A percentile compares a stretch with the other conserved stretches of the same genome.
Conservation (phyloP, 2,113 vertebrate species). For the Mohoua ochrocephala region DNA sequence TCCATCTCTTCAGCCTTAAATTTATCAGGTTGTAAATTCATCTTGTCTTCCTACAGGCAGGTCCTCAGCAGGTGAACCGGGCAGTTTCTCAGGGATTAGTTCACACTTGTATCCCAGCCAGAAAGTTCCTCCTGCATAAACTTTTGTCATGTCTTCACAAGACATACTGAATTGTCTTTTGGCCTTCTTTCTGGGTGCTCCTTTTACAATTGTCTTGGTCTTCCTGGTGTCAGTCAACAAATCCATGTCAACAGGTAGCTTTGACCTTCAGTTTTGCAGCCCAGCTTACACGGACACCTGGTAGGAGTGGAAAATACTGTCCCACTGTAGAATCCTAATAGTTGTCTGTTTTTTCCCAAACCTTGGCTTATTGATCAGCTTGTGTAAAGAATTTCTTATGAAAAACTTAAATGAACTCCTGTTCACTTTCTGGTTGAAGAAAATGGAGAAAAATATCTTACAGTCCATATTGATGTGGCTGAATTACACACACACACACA, state of each 20-base stretch:
- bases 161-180: rapidly evolving
- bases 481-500: background rate
- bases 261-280: background rate
- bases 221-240: background rate
- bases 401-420: background rate
- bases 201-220: background rate
- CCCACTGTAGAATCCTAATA: background rate
- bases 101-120: background rate
- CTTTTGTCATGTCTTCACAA: background rate
- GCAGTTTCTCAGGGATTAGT: background rate
- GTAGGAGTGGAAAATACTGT: background rate
- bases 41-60: background rate
- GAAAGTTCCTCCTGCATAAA: background rate
- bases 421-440: background rate
- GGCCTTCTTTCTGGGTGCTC: background rate
- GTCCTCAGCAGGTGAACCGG: background rate
- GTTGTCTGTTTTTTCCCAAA: background rate
- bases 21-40: background rate
- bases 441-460: background rate
- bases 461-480: background rate
- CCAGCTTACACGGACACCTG: background rate
- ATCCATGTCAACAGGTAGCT: background rate
- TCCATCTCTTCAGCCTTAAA: background rate
- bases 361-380: background rate
- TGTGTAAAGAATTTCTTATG: background rate